Percentiles rank a stretch among this genome's conserved stretches.
phyloP scores from a whole-genome alignment of 2,113 vertebrate species.

The Sander vitreus region DNA sequence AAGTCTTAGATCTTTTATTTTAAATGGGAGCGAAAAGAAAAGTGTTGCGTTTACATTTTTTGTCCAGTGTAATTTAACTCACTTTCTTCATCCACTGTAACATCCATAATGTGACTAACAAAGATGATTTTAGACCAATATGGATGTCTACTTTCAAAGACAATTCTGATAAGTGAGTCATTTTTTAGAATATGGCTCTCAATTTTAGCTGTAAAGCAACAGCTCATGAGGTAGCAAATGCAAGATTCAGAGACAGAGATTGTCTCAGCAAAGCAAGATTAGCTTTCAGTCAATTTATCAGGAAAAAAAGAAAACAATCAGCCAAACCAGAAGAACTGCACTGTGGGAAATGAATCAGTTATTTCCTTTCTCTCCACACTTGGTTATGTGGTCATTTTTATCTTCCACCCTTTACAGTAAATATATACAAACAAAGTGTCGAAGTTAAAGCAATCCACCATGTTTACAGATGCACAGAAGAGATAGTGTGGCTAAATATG shows the following conservation, averaged over 20 bases:
- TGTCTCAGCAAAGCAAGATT: conserved; percentile 21
- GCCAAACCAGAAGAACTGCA: conserved; percentile 18
- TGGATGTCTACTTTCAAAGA: conserved; percentile 20
- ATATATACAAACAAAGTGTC: background rate
- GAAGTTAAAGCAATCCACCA: background rate
- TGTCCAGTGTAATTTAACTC: background rate
- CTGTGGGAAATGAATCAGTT: conserved; percentile 35
- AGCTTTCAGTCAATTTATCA: conserved; percentile 39
- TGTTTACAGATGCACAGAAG: conserved; percentile 9
- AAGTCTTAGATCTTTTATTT: background rate
- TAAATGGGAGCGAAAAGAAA: background rate
- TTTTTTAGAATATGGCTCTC: background rate
- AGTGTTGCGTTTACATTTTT: background rate
- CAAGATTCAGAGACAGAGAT: conserved; percentile 28
- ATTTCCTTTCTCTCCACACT: conserved; percentile 6
- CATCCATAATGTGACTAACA: background rate
- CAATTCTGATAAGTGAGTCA: background rate
- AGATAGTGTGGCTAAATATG: conserved; percentile 19
- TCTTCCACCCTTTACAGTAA: no score
- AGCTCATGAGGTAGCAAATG: background rate
- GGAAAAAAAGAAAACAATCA: conserved; percentile 30
- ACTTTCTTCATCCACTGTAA: background rate
- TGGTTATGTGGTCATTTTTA: no score
- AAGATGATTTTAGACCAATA: conserved; percentile 4
- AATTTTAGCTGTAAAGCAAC: background rate